These are phyloP conservation scores for Anoplius nigerrimus DNA, from an alignment of 2,888 invertebrate genomes.

Conservation along the genomic window DNA sequence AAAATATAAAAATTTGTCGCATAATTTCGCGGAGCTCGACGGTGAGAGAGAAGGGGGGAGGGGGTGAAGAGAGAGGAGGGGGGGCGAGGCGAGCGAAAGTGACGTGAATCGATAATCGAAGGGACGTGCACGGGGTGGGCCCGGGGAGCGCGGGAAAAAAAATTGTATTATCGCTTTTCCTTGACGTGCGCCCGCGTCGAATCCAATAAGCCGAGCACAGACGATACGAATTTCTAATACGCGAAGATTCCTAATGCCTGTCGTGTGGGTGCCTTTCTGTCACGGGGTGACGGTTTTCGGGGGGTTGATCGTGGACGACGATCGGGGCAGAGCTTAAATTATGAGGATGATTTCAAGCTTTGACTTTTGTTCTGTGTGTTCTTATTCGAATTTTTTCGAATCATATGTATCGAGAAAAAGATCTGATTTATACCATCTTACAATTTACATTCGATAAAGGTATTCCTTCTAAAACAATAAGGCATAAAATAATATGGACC, in stretches of 20 bases:
- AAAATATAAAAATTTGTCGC: slow-evolving; percentile 49
- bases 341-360: no score
- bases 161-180: slow-evolving; percentile 56
- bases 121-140: slow-evolving; percentile 38
- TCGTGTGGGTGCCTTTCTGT: no score
- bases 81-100: slow-evolving; percentile 48
- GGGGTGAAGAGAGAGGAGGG: slow-evolving; percentile 30
- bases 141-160: slow-evolving; percentile 54
- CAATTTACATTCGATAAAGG: no score
- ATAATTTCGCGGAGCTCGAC: slow-evolving; percentile 37
- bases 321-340: no score
- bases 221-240: slow-evolving; percentile 54
- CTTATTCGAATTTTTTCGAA: no score
- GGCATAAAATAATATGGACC: no score
- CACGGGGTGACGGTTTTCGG: no score
- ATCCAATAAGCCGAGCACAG: slow-evolving; percentile 54
- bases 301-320: neutral
- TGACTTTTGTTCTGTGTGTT: no score
- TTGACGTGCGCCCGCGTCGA: slow-evolving; percentile 54
- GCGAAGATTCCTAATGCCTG: neutral
- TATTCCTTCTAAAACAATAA: no score
- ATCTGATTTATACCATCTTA: no score
- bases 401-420: no score
- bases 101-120: slow-evolving; percentile 57
- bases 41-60: neutral